Evolutionary conservation across 2,113 vertebrate species (phyloP).

Genomic region (Rallus limicola): DNA sequence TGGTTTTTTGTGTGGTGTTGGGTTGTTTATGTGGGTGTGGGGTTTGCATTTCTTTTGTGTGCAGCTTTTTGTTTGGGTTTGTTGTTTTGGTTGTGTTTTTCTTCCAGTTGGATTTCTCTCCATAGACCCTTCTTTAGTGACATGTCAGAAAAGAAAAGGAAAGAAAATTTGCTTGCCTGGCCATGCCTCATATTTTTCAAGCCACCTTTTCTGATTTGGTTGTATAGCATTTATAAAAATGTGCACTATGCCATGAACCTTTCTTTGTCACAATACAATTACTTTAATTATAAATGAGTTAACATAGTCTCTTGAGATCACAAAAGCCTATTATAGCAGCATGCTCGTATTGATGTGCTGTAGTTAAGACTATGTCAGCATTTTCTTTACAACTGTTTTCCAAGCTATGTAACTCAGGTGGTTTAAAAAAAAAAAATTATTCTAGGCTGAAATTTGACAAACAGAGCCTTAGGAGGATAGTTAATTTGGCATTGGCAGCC

Average conservation of each 20-base stretch:
- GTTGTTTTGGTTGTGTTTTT: background rate
- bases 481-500: conserved; percentile 10
- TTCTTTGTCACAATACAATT: conserved; percentile 51
- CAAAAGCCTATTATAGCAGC: conserved; percentile 38
- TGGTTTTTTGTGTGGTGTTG: background rate
- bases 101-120: background rate
- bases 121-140: background rate
- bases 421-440: background rate
- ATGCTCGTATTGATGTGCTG: conserved; percentile 6
- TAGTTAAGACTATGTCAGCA: conserved; percentile 55
- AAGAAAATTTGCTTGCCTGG: background rate
- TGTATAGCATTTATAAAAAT: conserved; percentile 20
- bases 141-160: background rate
- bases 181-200: conserved; percentile 1
- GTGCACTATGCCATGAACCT: conserved; percentile 37
- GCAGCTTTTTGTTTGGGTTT: background rate
- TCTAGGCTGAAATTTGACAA: conserved; percentile 12
- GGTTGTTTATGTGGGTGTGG: background rate
- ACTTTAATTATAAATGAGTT: conserved; percentile 66
- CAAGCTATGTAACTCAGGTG: conserved; percentile 21
- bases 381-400: conserved; percentile 53
- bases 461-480: background rate
- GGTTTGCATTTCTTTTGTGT: background rate
- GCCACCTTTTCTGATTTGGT: conserved; percentile 23
- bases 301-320: conserved; percentile 40